These are phyloP conservation scores for Steinernema feltiae DNA, from an alignment of 1,140 invertebrate species.

Conservation along the genomic window DNA sequence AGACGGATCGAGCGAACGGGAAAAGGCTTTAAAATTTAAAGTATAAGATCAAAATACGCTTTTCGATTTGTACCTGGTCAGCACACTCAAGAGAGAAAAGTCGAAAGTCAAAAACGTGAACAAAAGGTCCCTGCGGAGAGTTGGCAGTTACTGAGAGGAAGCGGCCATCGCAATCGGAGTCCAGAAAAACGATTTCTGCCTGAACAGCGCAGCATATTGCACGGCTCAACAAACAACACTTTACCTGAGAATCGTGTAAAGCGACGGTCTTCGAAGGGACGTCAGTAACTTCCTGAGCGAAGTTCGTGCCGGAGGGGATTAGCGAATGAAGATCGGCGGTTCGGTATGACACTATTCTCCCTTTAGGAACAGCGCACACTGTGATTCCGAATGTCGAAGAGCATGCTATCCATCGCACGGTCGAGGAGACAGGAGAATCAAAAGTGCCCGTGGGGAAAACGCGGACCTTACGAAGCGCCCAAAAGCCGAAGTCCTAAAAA, in stretches of 20 bases:
- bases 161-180: constrained; percentile 41
- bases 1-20: constrained; percentile 54
- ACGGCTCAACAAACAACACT: neutral
- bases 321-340: constrained; percentile 32
- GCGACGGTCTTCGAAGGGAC: constrained; percentile 21
- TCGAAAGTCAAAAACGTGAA: constrained; percentile 39
- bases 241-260: constrained; percentile 22
- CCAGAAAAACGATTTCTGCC: constrained; percentile 31
- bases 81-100: constrained; percentile 27
- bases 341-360: constrained; percentile 19
- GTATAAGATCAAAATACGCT: constrained; percentile 21
- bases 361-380: constrained; percentile 22
- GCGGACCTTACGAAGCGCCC: constrained; percentile 19
- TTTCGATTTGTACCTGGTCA: constrained; percentile 20
- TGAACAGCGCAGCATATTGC: constrained; percentile 17
- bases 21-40: constrained; percentile 37
- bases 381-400: constrained; percentile 42
- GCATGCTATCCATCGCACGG: constrained; percentile 21
- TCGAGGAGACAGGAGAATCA: neutral
- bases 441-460: constrained; percentile 22
- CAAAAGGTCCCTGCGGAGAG: constrained; percentile 36
- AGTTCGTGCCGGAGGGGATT: constrained; percentile 17
- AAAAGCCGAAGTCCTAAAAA: constrained; percentile 44
- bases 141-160: constrained; percentile 39
- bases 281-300: constrained; percentile 34